A percentile compares a stretch with the other conserved stretches of the same genome.
Conservation (phyloP, 2,888 invertebrate species). For the Ophioninae sp. region DNA sequence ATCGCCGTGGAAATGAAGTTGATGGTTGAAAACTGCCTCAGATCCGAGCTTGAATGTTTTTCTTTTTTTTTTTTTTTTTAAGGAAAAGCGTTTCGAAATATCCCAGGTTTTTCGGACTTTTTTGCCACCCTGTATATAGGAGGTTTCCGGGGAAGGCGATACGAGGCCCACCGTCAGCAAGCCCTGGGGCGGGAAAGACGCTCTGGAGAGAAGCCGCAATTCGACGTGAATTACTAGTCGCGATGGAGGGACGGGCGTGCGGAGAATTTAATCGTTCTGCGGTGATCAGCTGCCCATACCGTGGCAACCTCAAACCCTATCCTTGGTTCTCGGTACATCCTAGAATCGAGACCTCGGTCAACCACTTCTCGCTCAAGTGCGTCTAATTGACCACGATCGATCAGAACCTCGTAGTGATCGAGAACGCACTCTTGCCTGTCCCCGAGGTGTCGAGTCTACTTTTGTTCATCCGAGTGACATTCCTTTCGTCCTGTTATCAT, state of each 20-base stretch:
- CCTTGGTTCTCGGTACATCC: constrained; percentile 30
- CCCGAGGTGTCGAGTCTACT: constrained; percentile 38
- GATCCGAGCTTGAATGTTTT: too few relatives aligned
- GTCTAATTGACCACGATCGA: constrained; percentile 69
- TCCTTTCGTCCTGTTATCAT: background rate
- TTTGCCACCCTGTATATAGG: background rate
- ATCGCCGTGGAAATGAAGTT: too few relatives aligned
- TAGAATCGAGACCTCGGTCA: constrained; percentile 51
- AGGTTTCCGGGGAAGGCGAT: background rate
- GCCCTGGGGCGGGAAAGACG: constrained; percentile 23
- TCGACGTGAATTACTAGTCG: constrained; percentile 55
- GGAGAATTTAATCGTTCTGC: constrained; percentile 61
- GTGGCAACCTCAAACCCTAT: constrained; percentile 45
- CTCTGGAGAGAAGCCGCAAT: constrained; percentile 55
- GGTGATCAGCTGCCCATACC: constrained; percentile 53
- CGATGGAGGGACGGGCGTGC: constrained; percentile 24
- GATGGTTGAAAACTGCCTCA: too few relatives aligned
- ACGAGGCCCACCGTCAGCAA: constrained; percentile 19
- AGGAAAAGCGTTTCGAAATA: too few relatives aligned
- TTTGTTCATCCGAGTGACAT: background rate
- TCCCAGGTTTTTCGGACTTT: too few relatives aligned
- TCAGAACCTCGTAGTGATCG: constrained; percentile 58
- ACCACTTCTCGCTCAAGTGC: constrained; percentile 63
- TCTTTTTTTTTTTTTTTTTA: too few relatives aligned
- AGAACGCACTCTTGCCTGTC: constrained; percentile 50